Conservation (phyloP, 35 echinoderm and acorn worm genomes). For the Anneissia japonica region DNA sequence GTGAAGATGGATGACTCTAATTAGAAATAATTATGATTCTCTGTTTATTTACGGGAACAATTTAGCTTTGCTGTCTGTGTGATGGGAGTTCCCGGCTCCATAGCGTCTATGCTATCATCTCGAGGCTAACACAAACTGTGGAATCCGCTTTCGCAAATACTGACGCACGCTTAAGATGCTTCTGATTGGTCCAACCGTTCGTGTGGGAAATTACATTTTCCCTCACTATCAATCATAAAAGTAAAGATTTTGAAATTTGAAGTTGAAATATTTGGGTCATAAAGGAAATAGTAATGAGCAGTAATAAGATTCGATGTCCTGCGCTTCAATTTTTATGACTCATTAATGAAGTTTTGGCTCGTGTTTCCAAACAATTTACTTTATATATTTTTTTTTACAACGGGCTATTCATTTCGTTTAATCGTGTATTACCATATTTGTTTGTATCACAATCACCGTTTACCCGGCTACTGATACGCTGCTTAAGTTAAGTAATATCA, state of each 20-base stretch:
- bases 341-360: background rate
- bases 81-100: background rate
- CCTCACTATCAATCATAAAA: background rate
- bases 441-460: background rate
- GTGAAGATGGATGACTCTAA: background rate
- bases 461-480: background rate
- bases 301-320: background rate
- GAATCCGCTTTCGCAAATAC: too few relatives aligned
- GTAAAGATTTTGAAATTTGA: background rate
- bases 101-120: background rate
- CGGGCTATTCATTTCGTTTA: background rate
- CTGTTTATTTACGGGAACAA: background rate
- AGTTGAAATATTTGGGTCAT: constrained; percentile 1
- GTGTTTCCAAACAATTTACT: background rate
- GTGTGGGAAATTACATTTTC: background rate
- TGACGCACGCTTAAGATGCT: background rate
- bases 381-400: background rate
- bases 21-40: background rate
- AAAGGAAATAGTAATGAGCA: background rate
- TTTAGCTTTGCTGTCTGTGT: background rate
- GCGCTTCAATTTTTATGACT: background rate
- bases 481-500: too few relatives aligned
- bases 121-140: background rate
- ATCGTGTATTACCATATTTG: background rate
- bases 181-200: background rate